Conservation (phyloP, 2,888 invertebrate species). For the Drosophila pseudotakahashii region DNA sequence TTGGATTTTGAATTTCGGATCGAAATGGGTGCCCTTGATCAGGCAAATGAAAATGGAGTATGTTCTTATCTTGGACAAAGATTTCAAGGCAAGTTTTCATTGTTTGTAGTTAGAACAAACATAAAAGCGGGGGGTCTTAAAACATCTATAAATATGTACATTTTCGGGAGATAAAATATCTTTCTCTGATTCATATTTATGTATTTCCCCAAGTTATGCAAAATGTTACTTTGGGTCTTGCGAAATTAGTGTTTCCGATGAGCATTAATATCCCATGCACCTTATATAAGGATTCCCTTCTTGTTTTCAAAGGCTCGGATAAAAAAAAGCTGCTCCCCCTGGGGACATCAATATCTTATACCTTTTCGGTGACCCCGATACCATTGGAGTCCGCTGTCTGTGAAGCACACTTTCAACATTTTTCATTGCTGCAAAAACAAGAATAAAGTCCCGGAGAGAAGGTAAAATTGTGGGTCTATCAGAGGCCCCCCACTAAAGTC, state of each 20-base stretch:
- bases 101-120: not conserved
- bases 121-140: no score
- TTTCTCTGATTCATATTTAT: no score
- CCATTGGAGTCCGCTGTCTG: constrained; percentile 41
- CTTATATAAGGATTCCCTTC: constrained; percentile 1
- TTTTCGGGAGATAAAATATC: not conserved
- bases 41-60: not conserved
- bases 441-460: constrained; percentile 20
- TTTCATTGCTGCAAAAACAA: constrained; percentile 51
- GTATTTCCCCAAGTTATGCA: no score
- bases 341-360: constrained; percentile 36
- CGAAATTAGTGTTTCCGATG: not conserved
- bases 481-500: constrained; percentile 1
- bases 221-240: not conserved
- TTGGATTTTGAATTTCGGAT: constrained; percentile 10
- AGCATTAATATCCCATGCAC: constrained; percentile 10
- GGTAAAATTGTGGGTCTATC: constrained; percentile 35
- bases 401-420: constrained; percentile 54
- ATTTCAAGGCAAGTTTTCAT: not conserved
- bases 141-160: no score
- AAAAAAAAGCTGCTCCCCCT: constrained; percentile 6
- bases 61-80: not conserved
- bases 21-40: not conserved
- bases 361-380: constrained; percentile 36
- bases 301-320: not conserved